phyloP scores from a whole-genome alignment of 2,888 invertebrate species.

The Phyllotreta striolata region DNA sequence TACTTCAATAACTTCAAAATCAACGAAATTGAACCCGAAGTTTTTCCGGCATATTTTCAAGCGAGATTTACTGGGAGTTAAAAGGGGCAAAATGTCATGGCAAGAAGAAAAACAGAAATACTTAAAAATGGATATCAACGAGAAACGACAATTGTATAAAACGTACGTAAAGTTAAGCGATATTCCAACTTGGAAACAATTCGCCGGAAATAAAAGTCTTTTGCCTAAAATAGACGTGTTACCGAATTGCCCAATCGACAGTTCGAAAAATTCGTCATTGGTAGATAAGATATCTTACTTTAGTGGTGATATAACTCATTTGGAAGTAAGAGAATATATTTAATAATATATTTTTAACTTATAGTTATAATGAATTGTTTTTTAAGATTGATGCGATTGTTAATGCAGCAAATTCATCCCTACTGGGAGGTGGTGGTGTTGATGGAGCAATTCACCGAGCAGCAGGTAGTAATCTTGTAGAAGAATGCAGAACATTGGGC shows the following conservation, averaged over 20 bases:
- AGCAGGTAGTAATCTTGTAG: conserved; percentile 73
- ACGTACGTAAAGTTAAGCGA: conserved; percentile 61
- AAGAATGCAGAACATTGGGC: conserved; percentile 75
- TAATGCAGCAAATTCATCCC: conserved; percentile 83
- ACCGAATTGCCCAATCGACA: conserved; percentile 58
- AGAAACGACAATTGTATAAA: conserved; percentile 65
- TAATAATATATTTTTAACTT: conserved; percentile 6
- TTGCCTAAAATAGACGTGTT: conserved; percentile 56
- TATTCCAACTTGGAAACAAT: conserved; percentile 68
- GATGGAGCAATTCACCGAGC: conserved; percentile 89
- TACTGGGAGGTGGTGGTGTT: conserved; percentile 87
- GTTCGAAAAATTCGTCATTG: conserved; percentile 61
- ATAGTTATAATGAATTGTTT: conserved; percentile 13
- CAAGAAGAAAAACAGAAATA: conserved; percentile 65
- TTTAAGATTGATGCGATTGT: conserved; percentile 83
- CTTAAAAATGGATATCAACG: conserved; percentile 63
- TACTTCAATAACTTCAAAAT: conserved; percentile 27
- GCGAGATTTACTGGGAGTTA: background rate
- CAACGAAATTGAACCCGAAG: background rate
- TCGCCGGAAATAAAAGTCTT: conserved; percentile 56
- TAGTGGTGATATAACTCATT: conserved; percentile 82
- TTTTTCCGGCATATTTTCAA: conserved; percentile 1
- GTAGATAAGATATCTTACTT: conserved; percentile 72
- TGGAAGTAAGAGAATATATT: conserved; percentile 66
- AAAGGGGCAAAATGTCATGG: conserved; percentile 63